Conservation (phyloP, 2,888 invertebrate genomes). For the Stegophylla sp. region DNA sequence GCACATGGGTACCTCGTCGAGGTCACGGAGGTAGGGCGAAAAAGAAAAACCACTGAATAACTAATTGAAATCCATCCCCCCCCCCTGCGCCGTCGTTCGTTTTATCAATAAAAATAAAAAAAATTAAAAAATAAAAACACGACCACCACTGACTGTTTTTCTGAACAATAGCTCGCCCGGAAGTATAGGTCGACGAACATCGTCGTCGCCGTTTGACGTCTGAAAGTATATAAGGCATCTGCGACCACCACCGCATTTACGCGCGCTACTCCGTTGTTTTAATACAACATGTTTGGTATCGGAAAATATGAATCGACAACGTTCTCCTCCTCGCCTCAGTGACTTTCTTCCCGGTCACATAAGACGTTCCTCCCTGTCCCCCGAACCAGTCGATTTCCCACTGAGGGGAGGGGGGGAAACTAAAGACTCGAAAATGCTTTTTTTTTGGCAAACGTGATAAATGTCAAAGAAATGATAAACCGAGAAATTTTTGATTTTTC, state of each 20-base stretch:
- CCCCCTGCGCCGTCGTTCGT: neutral
- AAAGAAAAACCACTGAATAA: slow-evolving; percentile 26
- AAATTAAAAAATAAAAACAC: too few relatives aligned
- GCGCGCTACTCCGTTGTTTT: neutral
- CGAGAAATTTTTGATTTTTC: too few relatives aligned
- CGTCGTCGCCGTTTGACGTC: neutral
- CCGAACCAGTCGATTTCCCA: too few relatives aligned
- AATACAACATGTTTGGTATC: too few relatives aligned
- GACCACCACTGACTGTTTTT: slow-evolving; percentile 11
- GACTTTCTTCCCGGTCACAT: too few relatives aligned
- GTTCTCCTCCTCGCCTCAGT: too few relatives aligned
- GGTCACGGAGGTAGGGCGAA: slow-evolving; percentile 38
- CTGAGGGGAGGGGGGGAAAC: too few relatives aligned
- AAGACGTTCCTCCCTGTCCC: too few relatives aligned
- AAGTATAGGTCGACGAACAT: neutral
- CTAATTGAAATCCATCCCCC: slow-evolving; percentile 51
- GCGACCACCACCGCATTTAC: neutral
- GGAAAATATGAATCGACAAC: too few relatives aligned
- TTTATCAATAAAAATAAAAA: slow-evolving; percentile 51
- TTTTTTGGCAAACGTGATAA: too few relatives aligned
- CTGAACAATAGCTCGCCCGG: neutral
- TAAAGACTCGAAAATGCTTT: too few relatives aligned
- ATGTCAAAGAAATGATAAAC: too few relatives aligned
- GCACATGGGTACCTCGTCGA: slow-evolving; percentile 38
- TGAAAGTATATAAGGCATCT: neutral